Evolutionary conservation across 2,888 invertebrate genomes (phyloP).

Genomic region (Leptinotarsa tumamoca): DNA sequence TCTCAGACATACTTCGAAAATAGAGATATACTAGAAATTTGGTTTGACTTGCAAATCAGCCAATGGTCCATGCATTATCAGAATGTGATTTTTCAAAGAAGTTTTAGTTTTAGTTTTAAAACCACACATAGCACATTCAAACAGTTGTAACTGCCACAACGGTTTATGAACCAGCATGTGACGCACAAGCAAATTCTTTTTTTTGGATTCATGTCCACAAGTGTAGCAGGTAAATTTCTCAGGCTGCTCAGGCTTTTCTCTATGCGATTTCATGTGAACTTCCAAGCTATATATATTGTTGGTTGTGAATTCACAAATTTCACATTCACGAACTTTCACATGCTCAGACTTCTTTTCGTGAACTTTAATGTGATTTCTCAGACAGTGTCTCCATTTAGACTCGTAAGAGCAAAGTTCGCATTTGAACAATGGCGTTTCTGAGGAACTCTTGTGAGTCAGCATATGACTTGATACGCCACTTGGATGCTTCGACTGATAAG

Average conservation of each 20-base stretch:
- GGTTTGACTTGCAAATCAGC: neutral
- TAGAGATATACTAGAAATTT: neutral
- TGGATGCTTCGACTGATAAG: slow-evolving; percentile 20
- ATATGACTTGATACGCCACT: slow-evolving; percentile 11
- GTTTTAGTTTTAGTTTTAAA: neutral
- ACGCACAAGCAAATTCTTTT: neutral
- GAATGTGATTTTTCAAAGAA: neutral
- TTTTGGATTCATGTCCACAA: slow-evolving; percentile 9
- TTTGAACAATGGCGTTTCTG: slow-evolving; percentile 15
- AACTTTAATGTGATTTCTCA: slow-evolving; percentile 22
- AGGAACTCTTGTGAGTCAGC: slow-evolving; percentile 15
- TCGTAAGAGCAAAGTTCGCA: slow-evolving; percentile 26
- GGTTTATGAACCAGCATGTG: slow-evolving; percentile 5
- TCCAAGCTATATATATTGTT: slow-evolving; percentile 17
- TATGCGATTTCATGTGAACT: slow-evolving; percentile 4
- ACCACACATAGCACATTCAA: slow-evolving; percentile 15
- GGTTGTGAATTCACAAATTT: slow-evolving; percentile 16
- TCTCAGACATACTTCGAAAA: no score
- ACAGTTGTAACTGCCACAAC: neutral
- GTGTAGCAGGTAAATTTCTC: slow-evolving; percentile 4
- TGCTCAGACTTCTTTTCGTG: slow-evolving; percentile 21
- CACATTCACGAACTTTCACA: slow-evolving; percentile 1
- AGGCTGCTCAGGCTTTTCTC: neutral
- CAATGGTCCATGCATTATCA: neutral
- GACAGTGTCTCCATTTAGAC: slow-evolving; percentile 25